Evolutionary conservation across 2,797 vertebrate species (phyloP).

Genomic region (Rhinella marina): DNA sequence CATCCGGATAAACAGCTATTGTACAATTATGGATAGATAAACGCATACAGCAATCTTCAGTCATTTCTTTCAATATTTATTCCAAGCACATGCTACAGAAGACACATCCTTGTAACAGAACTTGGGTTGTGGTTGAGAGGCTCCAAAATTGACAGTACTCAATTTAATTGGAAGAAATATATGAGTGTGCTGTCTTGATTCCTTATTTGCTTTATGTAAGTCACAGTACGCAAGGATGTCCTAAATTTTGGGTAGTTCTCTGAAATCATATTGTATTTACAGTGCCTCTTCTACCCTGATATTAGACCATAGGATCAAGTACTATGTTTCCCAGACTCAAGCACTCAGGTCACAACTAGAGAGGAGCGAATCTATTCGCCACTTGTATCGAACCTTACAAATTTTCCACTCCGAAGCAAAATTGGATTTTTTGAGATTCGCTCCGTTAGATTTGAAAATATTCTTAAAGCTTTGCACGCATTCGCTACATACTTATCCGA

Average conservation of each 20-base stretch:
- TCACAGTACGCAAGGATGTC: neutral
- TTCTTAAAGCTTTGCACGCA: too few relatives aligned
- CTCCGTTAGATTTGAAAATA: too few relatives aligned
- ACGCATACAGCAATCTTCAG: neutral
- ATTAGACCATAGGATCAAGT: neutral
- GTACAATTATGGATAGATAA: neutral
- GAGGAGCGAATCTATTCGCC: too few relatives aligned
- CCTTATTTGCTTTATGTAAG: neutral
- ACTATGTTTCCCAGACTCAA: neutral
- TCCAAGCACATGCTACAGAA: neutral
- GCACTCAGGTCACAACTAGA: neutral
- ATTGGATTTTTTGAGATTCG: too few relatives aligned
- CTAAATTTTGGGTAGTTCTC: neutral
- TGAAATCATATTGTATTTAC: neutral
- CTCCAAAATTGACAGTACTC: neutral
- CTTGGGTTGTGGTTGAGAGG: neutral
- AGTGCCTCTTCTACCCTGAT: neutral
- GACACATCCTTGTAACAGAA: neutral
- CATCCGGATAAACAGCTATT: neutral
- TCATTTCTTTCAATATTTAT: neutral
- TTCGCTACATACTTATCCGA: too few relatives aligned
- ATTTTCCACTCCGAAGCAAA: too few relatives aligned
- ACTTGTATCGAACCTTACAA: too few relatives aligned
- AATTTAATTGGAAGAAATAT: neutral
- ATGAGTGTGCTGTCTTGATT: neutral